A percentile compares a stretch with the other conserved stretches of the same genome.
Evolutionary conservation across 1,140 invertebrate genomes (phyloP).

Genomic region (Parapsyche elsis): DNA sequence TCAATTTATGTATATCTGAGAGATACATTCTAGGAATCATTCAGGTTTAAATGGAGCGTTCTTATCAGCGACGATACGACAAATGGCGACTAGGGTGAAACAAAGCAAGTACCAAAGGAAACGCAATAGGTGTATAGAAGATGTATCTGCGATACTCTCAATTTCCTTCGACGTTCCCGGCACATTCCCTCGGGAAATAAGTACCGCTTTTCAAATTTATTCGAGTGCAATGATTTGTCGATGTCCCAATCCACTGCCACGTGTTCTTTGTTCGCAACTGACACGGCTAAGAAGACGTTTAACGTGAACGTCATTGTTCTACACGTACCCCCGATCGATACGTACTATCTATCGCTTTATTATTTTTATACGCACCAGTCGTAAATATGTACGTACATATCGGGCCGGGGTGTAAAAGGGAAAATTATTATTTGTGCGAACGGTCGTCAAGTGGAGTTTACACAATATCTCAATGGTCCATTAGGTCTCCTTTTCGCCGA

Average conservation of each 20-base stretch:
- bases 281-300: neutral
- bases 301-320: neutral
- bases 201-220: slow-evolving; percentile 51
- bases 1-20: too few species aligned
- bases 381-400: neutral
- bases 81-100: too few species aligned
- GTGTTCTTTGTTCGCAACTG: neutral
- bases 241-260: slow-evolving; percentile 9
- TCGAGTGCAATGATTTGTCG: slow-evolving; percentile 52
- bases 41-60: too few species aligned
- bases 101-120: too few species aligned
- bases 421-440: slow-evolving; percentile 17
- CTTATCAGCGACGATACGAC: too few species aligned
- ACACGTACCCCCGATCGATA: neutral
- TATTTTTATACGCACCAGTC: neutral
- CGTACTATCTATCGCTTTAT: neutral
- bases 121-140: too few species aligned
- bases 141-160: neutral
- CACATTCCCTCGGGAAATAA: slow-evolving; percentile 49
- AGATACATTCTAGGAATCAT: too few species aligned
- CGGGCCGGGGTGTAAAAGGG: neutral
- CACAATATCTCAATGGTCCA: slow-evolving; percentile 35
- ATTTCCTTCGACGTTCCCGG: neutral
- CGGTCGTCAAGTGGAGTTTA: slow-evolving; percentile 20
- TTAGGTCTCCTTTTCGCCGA: slow-evolving; percentile 7